Evolutionary conservation across 2,113 vertebrate species (phyloP).

Genomic region (Lepisosteus osseus): DNA sequence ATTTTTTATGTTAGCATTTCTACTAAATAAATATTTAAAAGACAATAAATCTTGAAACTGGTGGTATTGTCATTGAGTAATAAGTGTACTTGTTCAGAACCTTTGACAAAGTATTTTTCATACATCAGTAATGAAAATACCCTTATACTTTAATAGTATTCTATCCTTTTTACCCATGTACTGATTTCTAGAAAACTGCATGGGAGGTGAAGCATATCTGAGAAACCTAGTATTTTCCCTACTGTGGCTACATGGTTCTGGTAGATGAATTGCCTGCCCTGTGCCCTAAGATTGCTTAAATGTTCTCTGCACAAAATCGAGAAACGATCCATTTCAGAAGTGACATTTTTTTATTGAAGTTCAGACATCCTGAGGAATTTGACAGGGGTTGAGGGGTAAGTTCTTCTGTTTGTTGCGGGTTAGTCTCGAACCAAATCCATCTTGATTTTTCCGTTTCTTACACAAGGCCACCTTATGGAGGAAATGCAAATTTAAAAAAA

Average conservation of each 20-base stretch:
- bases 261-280: too few relatives aligned
- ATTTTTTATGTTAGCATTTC: slow-evolving; percentile 48
- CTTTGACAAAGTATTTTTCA: background rate
- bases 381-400: too few relatives aligned
- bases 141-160: background rate
- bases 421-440: too few relatives aligned
- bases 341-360: too few relatives aligned
- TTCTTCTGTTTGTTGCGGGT: too few relatives aligned
- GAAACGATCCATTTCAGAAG: too few relatives aligned
- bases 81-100: background rate
- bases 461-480: slow-evolving; percentile 1
- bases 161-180: too few relatives aligned
- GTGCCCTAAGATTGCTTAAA: too few relatives aligned
- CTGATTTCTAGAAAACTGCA: background rate
- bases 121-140: background rate
- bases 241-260: too few relatives aligned
- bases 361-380: background rate
- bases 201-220: background rate
- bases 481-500: background rate
- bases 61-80: background rate
- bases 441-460: background rate
- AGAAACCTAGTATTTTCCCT: background rate
- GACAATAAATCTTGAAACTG: slow-evolving; percentile 12
- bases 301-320: too few relatives aligned
- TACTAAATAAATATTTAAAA: slow-evolving; percentile 59